Evolutionary conservation across 2,888 invertebrate genomes (phyloP).

Genomic region (Mystacides longicornis): DNA sequence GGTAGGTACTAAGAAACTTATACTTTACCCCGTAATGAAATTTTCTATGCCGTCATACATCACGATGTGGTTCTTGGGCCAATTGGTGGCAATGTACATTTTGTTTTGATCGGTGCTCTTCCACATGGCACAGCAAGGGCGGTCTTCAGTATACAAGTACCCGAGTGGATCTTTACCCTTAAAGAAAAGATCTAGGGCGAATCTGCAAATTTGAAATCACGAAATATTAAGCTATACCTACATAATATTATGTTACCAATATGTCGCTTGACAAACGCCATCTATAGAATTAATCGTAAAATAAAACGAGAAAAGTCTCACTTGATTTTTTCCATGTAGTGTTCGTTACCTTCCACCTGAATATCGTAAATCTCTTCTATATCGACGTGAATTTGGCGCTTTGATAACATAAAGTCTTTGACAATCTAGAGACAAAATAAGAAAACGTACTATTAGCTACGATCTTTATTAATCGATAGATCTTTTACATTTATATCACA

Average conservation of each 20-base stretch:
- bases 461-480: not conserved
- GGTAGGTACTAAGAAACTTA: not conserved
- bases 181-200: conserved; percentile 10
- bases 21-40: conserved; percentile 5
- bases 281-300: not conserved
- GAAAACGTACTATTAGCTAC: too few relatives aligned
- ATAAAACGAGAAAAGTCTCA: not conserved
- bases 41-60: conserved; percentile 13
- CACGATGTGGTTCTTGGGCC: conserved; percentile 12
- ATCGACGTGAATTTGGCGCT: conserved; percentile 10
- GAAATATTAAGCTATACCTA: too few relatives aligned
- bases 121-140: conserved; percentile 4
- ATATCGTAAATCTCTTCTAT: conserved; percentile 10
- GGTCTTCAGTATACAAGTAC: conserved; percentile 3
- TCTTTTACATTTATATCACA: not conserved
- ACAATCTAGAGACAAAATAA: conserved; percentile 13
- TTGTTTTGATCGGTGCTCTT: conserved; percentile 7
- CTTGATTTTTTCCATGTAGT: conserved; percentile 13
- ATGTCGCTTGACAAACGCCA: not conserved
- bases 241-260: too few relatives aligned
- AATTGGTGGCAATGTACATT: conserved; percentile 8
- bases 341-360: conserved; percentile 8
- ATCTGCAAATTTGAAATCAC: conserved; percentile 8
- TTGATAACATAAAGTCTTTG: conserved; percentile 9
- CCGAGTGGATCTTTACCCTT: conserved; percentile 8